Conservation (phyloP, 2,888 invertebrate genomes). For the Rhingia campestris region DNA sequence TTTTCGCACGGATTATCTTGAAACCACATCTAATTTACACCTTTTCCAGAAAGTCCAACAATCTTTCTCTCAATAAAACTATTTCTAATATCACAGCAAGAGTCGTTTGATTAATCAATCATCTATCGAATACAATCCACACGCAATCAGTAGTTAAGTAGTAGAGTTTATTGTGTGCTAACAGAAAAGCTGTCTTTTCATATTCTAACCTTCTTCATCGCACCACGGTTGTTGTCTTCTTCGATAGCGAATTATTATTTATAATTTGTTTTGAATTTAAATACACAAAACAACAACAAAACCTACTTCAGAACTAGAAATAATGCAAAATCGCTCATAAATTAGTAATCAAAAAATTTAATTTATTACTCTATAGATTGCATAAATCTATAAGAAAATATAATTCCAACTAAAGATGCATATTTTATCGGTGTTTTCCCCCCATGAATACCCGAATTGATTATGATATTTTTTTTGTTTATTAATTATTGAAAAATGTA, state of each 20-base stretch:
- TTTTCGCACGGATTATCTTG: slow-evolving; percentile 66
- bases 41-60: not conserved
- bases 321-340: slow-evolving; percentile 68
- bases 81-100: slow-evolving; percentile 59
- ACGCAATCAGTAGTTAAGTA: slow-evolving; percentile 33
- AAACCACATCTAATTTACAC: slow-evolving; percentile 54
- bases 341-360: slow-evolving; percentile 68
- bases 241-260: slow-evolving; percentile 52
- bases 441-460: slow-evolving; percentile 53
- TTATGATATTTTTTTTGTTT: slow-evolving; percentile 60
- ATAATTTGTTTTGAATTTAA: slow-evolving; percentile 63
- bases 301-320: slow-evolving; percentile 32
- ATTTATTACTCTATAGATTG: slow-evolving; percentile 61
- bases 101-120: slow-evolving; percentile 68
- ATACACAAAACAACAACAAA: slow-evolving; percentile 50
- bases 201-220: not conserved
- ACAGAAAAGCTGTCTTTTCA: not conserved
- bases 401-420: slow-evolving; percentile 30
- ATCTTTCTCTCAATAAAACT: slow-evolving; percentile 21
- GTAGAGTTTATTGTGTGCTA: not conserved
- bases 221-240: not conserved
- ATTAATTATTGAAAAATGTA: slow-evolving; percentile 71
- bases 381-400: slow-evolving; percentile 57
- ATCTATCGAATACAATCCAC: slow-evolving; percentile 28
- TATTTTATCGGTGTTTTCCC: slow-evolving; percentile 55